Evolutionary conservation across 2,888 invertebrate genomes (phyloP).

Genomic region (Drosophila gaucha): DNA sequence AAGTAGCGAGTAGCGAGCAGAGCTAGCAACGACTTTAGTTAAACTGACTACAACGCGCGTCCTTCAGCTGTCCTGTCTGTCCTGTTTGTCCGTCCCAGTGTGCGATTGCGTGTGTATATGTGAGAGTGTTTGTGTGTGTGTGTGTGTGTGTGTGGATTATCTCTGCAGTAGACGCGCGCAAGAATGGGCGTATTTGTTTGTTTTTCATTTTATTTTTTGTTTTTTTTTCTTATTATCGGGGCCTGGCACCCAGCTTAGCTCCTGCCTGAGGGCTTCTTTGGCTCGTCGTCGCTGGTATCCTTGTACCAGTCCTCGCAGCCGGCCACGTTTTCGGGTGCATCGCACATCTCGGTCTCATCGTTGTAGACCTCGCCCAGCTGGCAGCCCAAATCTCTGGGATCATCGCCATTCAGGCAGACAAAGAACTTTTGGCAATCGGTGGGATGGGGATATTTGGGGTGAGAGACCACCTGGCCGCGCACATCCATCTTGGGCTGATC

Average conservation of each 20-base stretch:
- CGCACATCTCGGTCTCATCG: conserved; percentile 92
- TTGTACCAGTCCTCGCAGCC: conserved; percentile 98
- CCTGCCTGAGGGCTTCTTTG: conserved; percentile 84
- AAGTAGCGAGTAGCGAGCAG: conserved; percentile 24
- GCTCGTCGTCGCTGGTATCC: conserved; percentile 87
- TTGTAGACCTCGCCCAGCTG: conserved; percentile 96
- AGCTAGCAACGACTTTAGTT: conserved; percentile 71
- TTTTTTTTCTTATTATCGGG: conserved; percentile 33
- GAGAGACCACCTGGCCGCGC: conserved; percentile 90
- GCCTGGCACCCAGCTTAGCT: conserved; percentile 29
- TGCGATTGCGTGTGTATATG: conserved; percentile 3
- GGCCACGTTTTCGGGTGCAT: conserved; percentile 94
- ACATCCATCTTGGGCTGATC: conserved; percentile 87
- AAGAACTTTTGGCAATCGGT: conserved; percentile 96
- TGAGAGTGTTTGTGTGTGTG: conserved; percentile 1
- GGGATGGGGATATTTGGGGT: conserved; percentile 94
- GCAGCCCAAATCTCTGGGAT: conserved; percentile 95
- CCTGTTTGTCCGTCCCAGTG: conserved; percentile 25
- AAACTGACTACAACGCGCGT: conserved; percentile 74
- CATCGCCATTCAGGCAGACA: conserved; percentile 93
- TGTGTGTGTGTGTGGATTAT: conserved; percentile 8
- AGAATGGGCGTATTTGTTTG: conserved; percentile 6
- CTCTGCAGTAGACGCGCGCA: conserved; percentile 48
- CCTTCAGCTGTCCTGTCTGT: conserved; percentile 19
- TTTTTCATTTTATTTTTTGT: conserved; percentile 8